These are phyloP conservation scores for Orchesella flavescens DNA, from an alignment of 2,888 invertebrate genomes.

Conservation along the genomic window DNA sequence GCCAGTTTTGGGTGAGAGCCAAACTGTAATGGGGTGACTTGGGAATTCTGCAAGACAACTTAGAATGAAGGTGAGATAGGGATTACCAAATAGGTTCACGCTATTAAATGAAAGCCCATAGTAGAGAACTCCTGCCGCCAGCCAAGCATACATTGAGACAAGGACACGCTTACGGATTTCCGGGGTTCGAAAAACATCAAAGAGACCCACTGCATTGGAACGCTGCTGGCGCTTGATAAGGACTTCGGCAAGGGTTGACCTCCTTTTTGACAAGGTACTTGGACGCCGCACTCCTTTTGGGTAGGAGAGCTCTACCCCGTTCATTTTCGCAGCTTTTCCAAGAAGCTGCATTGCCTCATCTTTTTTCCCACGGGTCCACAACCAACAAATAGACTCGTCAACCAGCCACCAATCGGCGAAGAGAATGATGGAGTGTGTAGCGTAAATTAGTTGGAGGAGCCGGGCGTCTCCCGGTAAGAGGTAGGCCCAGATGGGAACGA, in stretches of 20 bases:
- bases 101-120: slow-evolving; percentile 48
- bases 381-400: slow-evolving; percentile 40
- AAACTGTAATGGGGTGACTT: slow-evolving; percentile 14
- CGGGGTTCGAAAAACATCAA: background rate
- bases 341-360: slow-evolving; percentile 3
- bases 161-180: slow-evolving; percentile 26
- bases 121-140: slow-evolving; percentile 27
- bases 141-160: slow-evolving; percentile 27
- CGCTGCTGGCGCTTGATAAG: too few relatives aligned
- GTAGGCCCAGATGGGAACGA: background rate
- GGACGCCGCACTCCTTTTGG: too few relatives aligned
- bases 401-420: slow-evolving; percentile 8
- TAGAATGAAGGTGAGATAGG: slow-evolving; percentile 23
- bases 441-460: slow-evolving; percentile 6
- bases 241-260: too few relatives aligned
- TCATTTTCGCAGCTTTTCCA: slow-evolving; percentile 1
- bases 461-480: background rate
- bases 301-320: background rate
- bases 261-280: too few relatives aligned
- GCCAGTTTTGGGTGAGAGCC: slow-evolving; percentile 10
- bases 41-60: slow-evolving; percentile 34
- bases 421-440: background rate
- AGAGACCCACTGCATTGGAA: too few relatives aligned
- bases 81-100: slow-evolving; percentile 32
- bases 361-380: slow-evolving; percentile 20